phyloP scores from a whole-genome alignment of 2,797 vertebrate genomes.

The Premnoplex brunnescens region DNA sequence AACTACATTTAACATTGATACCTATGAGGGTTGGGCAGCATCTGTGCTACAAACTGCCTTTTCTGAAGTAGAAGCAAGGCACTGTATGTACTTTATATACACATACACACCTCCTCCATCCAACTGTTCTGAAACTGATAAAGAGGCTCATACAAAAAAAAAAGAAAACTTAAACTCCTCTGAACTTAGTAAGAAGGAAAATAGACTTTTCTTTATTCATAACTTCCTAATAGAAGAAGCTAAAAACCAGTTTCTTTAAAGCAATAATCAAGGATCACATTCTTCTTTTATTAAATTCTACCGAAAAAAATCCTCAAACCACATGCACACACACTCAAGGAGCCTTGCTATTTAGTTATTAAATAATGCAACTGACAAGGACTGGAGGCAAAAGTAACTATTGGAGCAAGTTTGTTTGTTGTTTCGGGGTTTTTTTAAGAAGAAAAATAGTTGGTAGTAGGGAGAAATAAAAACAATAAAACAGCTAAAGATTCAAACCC shows the following conservation, averaged over 20 bases:
- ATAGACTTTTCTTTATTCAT: neutral
- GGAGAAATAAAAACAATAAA: neutral
- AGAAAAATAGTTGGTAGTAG: rapidly evolving
- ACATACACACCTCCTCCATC: neutral
- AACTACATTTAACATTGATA: neutral
- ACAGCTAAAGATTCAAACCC: neutral
- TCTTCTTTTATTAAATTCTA: neutral
- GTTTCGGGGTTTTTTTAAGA: too few species aligned
- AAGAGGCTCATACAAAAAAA: neutral
- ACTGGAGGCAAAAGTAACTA: neutral
- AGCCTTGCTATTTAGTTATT: neutral
- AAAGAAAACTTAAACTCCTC: neutral
- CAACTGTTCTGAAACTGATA: neutral
- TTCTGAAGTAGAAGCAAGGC: rapidly evolving
- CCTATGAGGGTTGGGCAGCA: neutral
- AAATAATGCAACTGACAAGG: neutral
- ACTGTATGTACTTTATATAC: neutral
- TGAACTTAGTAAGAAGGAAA: neutral
- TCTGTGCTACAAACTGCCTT: neutral
- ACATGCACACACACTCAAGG: neutral
- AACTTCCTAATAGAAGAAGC: neutral
- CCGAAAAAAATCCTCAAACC: neutral
- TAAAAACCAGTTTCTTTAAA: neutral
- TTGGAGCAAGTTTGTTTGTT: neutral
- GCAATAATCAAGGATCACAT: neutral